A percentile compares a stretch with the other conserved stretches of the same genome.
These are phyloP conservation scores for Siphonodentalium dalli DNA, from an alignment of 2,888 invertebrate species.

Conservation along the genomic window DNA sequence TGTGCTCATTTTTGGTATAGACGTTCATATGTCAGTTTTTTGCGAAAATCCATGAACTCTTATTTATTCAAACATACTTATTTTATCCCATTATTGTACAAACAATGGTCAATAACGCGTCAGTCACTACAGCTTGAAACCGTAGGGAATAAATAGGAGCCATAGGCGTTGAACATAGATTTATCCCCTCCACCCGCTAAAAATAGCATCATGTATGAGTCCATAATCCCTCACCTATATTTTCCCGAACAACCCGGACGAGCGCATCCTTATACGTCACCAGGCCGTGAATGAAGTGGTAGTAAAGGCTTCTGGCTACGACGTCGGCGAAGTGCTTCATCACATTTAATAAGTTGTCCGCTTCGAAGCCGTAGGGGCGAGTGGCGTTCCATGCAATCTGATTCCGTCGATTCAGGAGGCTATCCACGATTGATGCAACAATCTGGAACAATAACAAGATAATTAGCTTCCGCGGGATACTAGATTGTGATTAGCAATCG, in stretches of 20 bases:
- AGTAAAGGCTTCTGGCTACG: slow-evolving; percentile 44
- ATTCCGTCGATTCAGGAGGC: slow-evolving; percentile 48
- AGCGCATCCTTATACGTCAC: slow-evolving; percentile 32
- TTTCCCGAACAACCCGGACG: slow-evolving; percentile 33
- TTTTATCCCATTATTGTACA: too few species aligned
- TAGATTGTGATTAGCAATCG: neutral
- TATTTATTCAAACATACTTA: too few species aligned
- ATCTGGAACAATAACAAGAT: slow-evolving; percentile 29
- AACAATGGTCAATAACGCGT: too few species aligned
- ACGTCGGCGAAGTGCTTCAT: slow-evolving; percentile 51
- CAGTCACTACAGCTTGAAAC: too few species aligned
- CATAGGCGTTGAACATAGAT: too few species aligned
- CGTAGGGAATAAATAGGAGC: too few species aligned
- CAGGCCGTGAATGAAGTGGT: slow-evolving; percentile 47
- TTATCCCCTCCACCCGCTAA: neutral
- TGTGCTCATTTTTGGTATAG: too few species aligned
- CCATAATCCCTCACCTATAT: slow-evolving; percentile 45
- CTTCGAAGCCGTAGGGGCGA: slow-evolving; percentile 57
- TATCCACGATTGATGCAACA: slow-evolving; percentile 44
- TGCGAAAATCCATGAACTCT: too few species aligned
- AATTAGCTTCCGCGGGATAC: too few species aligned
- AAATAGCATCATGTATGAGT: neutral
- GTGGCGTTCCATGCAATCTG: slow-evolving; percentile 60
- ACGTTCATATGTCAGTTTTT: too few species aligned
- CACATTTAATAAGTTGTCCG: slow-evolving; percentile 52